Percentiles rank a stretch among this genome's conserved stretches.
phyloP scores from a whole-genome alignment of 2,888 invertebrate species.

The Torymus aiolomorphi region DNA sequence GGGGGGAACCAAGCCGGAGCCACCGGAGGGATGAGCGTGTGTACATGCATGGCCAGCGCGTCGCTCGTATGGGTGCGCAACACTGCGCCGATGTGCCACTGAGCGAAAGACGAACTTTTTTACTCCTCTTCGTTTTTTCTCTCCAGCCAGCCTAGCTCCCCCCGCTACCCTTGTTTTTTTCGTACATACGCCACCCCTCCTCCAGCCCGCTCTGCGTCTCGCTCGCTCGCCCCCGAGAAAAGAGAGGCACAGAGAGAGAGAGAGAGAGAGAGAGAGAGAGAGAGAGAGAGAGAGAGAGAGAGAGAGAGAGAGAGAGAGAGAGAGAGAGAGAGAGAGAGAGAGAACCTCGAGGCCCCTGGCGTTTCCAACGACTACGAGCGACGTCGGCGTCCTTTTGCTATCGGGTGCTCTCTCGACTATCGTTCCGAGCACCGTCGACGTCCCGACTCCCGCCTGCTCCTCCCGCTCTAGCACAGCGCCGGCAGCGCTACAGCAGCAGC shows the following conservation, averaged over 20 bases:
- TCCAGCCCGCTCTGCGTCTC: neutral
- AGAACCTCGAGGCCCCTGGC: too few relatives aligned
- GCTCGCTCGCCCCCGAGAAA: slow-evolving; percentile 2
- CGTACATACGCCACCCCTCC: slow-evolving; percentile 9
- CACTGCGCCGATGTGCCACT: neutral
- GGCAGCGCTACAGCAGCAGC: neutral
- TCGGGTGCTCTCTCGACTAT: slow-evolving; percentile 68
- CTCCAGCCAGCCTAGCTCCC: slow-evolving; percentile 16
- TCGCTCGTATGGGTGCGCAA: too few relatives aligned
- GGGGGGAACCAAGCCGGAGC: neutral
- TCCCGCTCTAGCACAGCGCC: too few relatives aligned
- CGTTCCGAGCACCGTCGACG: slow-evolving; percentile 64
- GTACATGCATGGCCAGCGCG: neutral
- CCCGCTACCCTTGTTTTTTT: slow-evolving; percentile 31
- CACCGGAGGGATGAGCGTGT: neutral
- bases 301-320: too few relatives aligned
- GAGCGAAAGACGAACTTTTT: slow-evolving; percentile 50
- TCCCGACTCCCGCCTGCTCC: too few relatives aligned
- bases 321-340: too few relatives aligned
- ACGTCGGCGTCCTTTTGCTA: slow-evolving; percentile 71
- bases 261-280: too few relatives aligned
- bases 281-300: too few relatives aligned
- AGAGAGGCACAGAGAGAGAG: too few relatives aligned
- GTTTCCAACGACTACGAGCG: slow-evolving; percentile 65
- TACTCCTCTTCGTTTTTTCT: slow-evolving; percentile 42